Evolutionary conservation across 2,888 invertebrate species (phyloP).

Genomic region (Tachystola acroxantha): DNA sequence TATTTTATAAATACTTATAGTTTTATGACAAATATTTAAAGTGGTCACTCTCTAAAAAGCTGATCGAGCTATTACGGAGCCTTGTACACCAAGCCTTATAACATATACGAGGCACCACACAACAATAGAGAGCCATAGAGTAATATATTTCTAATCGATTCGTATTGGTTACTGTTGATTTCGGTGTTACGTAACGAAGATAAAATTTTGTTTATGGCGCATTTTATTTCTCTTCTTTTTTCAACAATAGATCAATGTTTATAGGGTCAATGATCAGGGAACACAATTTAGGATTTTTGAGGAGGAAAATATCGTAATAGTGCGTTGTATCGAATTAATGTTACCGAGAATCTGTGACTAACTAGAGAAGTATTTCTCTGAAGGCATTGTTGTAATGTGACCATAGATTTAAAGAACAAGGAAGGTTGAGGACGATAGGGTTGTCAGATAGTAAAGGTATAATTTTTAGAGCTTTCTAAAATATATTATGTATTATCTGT

Average conservation of each 20-base stretch:
- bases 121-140: constrained; percentile 22
- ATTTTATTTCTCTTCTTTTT: constrained; percentile 15
- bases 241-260: constrained; percentile 24
- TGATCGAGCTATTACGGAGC: too few species aligned
- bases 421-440: not conserved
- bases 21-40: too few species aligned
- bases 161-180: constrained; percentile 41
- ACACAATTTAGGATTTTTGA: constrained; percentile 15
- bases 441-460: too few species aligned
- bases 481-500: too few species aligned
- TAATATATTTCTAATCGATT: constrained; percentile 39
- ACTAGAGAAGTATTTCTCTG: not conserved
- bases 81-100: constrained; percentile 2
- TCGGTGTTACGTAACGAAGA: constrained; percentile 14
- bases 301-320: constrained; percentile 17
- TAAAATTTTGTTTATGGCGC: constrained; percentile 20
- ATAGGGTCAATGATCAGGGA: constrained; percentile 24
- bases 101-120: constrained; percentile 8
- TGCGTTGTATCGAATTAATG: constrained; percentile 1
- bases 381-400: not conserved
- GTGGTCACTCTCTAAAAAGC: too few species aligned
- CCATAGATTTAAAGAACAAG: not conserved
- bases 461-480: too few species aligned
- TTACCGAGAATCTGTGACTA: constrained; percentile 15
- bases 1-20: too few species aligned